phyloP scores from a whole-genome alignment of 2,888 invertebrate genomes.

The Noctua janthina region DNA sequence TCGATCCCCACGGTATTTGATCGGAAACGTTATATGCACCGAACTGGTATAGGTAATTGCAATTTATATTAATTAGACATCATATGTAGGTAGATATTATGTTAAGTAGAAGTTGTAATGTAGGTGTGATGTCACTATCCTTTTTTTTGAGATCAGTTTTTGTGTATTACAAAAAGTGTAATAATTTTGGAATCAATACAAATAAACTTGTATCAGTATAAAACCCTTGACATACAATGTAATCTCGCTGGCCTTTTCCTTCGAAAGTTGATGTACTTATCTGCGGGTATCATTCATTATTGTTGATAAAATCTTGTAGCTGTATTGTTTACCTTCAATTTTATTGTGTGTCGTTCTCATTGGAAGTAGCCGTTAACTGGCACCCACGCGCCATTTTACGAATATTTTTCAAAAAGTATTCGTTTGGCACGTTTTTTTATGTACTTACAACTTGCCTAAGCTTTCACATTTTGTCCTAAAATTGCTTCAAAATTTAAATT shows the following conservation, averaged over 20 bases:
- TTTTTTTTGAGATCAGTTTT: neutral
- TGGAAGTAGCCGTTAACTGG: neutral
- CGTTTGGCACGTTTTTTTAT: neutral
- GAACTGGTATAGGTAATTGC: neutral
- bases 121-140: neutral
- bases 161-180: neutral
- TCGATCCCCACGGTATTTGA: neutral
- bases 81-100: neutral
- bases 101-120: neutral
- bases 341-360: neutral
- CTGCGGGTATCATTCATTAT: constrained; percentile 24
- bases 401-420: neutral
- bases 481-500: neutral
- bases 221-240: constrained; percentile 70
- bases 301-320: constrained; percentile 27
- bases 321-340: constrained; percentile 24
- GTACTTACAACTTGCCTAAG: neutral
- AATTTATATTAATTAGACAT: neutral
- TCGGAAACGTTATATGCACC: neutral
- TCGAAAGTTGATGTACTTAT: constrained; percentile 53
- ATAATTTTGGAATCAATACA: constrained; percentile 14
- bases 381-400: neutral
- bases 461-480: neutral
- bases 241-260: constrained; percentile 61
- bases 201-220: constrained; percentile 19